Conservation (phyloP, 2,888 invertebrate genomes). For the Conus canariensis region DNA sequence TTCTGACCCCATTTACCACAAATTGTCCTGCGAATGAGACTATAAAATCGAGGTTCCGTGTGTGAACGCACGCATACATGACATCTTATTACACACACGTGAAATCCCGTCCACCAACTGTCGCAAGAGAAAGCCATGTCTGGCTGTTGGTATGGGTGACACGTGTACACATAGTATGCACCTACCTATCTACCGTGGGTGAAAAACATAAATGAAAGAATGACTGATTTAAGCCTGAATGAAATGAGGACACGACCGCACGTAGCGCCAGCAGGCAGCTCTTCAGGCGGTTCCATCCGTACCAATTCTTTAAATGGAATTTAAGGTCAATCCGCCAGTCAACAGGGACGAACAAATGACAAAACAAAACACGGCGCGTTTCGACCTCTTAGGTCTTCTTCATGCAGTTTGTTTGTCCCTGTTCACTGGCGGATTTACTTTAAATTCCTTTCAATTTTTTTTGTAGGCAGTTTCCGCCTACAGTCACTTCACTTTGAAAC, state of each 20-base stretch:
- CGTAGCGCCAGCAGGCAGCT: background rate
- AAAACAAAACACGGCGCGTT: too few species aligned
- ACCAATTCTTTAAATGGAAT: background rate
- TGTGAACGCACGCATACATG: background rate
- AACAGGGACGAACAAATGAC: too few species aligned
- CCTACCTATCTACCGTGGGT: background rate
- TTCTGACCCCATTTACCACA: background rate
- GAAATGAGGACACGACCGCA: too few species aligned
- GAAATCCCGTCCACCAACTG: background rate
- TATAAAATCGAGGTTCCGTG: too few species aligned
- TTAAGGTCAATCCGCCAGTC: too few species aligned
- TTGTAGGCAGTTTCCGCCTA: too few species aligned
- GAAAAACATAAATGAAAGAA: background rate
- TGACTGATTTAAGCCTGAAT: background rate
- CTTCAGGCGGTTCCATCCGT: background rate
- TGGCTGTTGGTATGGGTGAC: too few species aligned
- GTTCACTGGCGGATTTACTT: too few species aligned
- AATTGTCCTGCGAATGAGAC: background rate
- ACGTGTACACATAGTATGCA: too few species aligned
- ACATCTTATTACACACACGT: background rate
- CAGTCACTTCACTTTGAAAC: too few species aligned
- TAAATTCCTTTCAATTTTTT: background rate
- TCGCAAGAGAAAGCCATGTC: background rate
- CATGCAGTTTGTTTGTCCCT: too few species aligned
- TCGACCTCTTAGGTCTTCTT: too few species aligned